Evolutionary conservation across 35 echinoderm and acorn worm genomes (phyloP), one percentile per base, ranked within the genome.

Genomic region (Apostichopus japonicus): DNA sequence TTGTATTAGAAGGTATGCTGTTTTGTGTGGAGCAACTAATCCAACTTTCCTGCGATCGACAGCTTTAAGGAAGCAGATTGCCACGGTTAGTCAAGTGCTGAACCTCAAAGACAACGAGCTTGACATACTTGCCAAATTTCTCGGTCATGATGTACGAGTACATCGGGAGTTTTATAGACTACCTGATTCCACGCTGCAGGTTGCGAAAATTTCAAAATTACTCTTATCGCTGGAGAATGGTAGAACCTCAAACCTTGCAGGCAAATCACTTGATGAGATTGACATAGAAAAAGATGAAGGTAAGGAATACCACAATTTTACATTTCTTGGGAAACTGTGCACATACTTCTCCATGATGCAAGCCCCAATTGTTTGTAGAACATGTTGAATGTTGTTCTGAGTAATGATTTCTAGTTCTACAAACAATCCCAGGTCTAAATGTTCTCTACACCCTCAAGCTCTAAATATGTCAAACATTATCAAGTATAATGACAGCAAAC

Each of bases 201-300:
- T n/a, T n/a, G n/a, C n/a, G n/a, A n/a, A n/a, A n/a, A n/a, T n/a
- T n/a, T n/a, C n/a, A n/a, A n/a, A n/a, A n/a, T n/a, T n/a, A n/a
- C n/a, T n/a, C n/a, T n/a, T n/a, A 62, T 80, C 93, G 10, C 44
- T 94, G 19, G 93, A 94, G 53, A 90, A 80, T 61, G 93, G 93
- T 78, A 19, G 22, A 27, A 86, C 65, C 27, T 75, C 63, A 58
- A 73, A 61, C 53, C 83, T 57, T 15, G 57, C 82, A 23, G 92
- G 82, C 5, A 93, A 87, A 87, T 72, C 63, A 24, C 83, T 93
- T 27, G 54, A 94, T 19, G 77, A 88, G 24, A 88, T 94, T 19
- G 55, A 87, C 55, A 15, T 59, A 19, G 84, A 87, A 55, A 56
- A 58, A 62, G 84, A 87, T 62, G 84, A 87, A 56, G 53, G 84